These are phyloP conservation scores for Syngnathus scovelli DNA, from an alignment of 2,113 vertebrate genomes.

Conservation along the genomic window DNA sequence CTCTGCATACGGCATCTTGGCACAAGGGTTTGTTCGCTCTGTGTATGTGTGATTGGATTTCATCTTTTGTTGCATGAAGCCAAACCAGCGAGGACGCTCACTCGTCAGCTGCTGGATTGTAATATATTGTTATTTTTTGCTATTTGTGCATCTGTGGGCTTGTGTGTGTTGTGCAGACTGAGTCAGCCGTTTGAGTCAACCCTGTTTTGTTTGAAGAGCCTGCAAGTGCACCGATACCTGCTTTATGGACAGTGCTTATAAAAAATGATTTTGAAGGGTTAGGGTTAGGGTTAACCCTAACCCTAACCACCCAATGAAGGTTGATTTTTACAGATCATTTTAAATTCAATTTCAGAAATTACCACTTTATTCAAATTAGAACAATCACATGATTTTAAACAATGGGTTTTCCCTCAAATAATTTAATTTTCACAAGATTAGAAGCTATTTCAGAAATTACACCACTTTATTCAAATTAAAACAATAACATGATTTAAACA, in stretches of 20 bases:
- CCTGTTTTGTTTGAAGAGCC: not conserved
- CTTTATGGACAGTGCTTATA: not conserved
- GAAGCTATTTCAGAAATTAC: too few species aligned
- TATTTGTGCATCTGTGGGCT: not conserved
- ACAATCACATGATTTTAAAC: too few species aligned
- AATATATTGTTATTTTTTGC: not conserved
- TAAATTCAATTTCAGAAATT: too few species aligned
- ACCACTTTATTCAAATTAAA: too few species aligned
- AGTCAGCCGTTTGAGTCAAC: not conserved
- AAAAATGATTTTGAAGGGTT: not conserved
- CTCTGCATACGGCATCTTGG: not conserved
- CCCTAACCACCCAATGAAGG: too few species aligned
- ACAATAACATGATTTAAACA: too few species aligned
- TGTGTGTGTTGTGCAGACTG: not conserved
- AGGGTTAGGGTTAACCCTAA: too few species aligned
- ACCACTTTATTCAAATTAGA: too few species aligned
- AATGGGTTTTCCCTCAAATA: too few species aligned
- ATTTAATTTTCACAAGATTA: too few species aligned
- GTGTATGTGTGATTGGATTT: not conserved
- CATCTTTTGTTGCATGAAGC: not conserved
- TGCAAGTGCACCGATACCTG: not conserved
- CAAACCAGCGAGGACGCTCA: not conserved
- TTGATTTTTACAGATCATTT: too few species aligned
- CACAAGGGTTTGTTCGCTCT: not conserved
- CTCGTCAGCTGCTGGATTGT: not conserved